A percentile compares a stretch with the other conserved stretches of the same genome.
Evolutionary conservation across 1,140 invertebrate species (phyloP).

Genomic region (Chlorops oryzae): DNA sequence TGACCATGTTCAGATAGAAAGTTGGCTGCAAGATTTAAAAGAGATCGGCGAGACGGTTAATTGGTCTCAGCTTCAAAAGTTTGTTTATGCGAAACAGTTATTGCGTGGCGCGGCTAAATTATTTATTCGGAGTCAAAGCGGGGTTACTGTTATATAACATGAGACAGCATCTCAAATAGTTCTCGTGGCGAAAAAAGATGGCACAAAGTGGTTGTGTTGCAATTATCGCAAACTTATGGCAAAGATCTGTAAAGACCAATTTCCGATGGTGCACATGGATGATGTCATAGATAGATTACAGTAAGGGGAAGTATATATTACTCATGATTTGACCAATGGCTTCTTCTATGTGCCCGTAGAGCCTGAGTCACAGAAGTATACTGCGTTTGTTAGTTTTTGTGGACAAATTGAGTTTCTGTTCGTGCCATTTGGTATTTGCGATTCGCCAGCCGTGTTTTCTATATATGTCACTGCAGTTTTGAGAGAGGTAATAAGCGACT

Average conservation of each 20-base stretch:
- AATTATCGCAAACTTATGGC: slow-evolving; percentile 11
- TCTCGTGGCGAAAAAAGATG: slow-evolving; percentile 13
- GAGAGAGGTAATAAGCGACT: too few relatives aligned
- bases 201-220: slow-evolving; percentile 7
- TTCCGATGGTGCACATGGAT: background rate
- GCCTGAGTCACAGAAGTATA: slow-evolving; percentile 32
- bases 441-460: slow-evolving; percentile 23
- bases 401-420: slow-evolving; percentile 45
- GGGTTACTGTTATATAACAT: too few relatives aligned
- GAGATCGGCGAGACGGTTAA: too few relatives aligned
- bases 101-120: too few relatives aligned
- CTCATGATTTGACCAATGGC: slow-evolving; percentile 49
- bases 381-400: slow-evolving; percentile 44
- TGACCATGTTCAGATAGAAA: too few relatives aligned
- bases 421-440: slow-evolving; percentile 48
- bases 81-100: too few relatives aligned
- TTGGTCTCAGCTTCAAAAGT: too few relatives aligned
- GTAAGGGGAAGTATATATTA: slow-evolving; percentile 30
- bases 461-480: slow-evolving; percentile 18
- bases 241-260: slow-evolving; percentile 3
- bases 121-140: background rate
- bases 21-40: too few relatives aligned
- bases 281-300: background rate
- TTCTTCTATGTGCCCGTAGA: slow-evolving; percentile 39
- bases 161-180: slow-evolving; percentile 13